Conservation (phyloP, 2,113 vertebrate genomes). For the Gymnobelideus leadbeateri region DNA sequence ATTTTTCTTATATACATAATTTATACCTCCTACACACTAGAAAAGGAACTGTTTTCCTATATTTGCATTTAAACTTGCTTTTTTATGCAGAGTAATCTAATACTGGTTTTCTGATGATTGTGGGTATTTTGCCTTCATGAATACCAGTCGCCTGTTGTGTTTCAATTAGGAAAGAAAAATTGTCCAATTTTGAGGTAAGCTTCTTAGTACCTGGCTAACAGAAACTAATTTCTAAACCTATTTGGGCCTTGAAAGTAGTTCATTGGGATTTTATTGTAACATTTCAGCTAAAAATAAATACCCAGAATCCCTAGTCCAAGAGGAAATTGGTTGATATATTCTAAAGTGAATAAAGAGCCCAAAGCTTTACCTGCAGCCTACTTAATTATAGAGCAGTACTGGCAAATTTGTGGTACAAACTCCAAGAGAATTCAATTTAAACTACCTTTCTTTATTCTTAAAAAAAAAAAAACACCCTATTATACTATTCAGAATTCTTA, state of each 20-base stretch:
- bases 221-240: constrained; percentile 63
- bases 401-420: constrained; percentile 17
- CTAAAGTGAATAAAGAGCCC: constrained; percentile 45
- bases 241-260: constrained; percentile 62
- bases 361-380: constrained; percentile 37
- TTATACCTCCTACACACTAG: constrained; percentile 64
- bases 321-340: constrained; percentile 59
- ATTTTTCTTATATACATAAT: constrained; percentile 69
- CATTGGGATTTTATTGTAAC: constrained; percentile 61
- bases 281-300: constrained; percentile 64
- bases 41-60: constrained; percentile 62
- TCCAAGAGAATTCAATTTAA: constrained; percentile 49
- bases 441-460: constrained; percentile 4
- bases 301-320: constrained; percentile 52
- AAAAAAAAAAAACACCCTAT: neutral
- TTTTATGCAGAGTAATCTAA: constrained; percentile 67
- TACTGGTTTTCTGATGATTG: constrained; percentile 59
- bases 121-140: constrained; percentile 54
- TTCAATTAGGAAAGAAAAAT: constrained; percentile 72
- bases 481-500: neutral
- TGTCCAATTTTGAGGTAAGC: constrained; percentile 58
- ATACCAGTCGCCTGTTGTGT: constrained; percentile 44
- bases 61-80: constrained; percentile 53
- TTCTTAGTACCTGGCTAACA: constrained; percentile 39
- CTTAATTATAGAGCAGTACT: constrained; percentile 14